Percentiles rank a stretch among this genome's conserved stretches.
These are phyloP conservation scores for Podocnemis expansa DNA, from an alignment of 2,113 vertebrate species.

Conservation along the genomic window DNA sequence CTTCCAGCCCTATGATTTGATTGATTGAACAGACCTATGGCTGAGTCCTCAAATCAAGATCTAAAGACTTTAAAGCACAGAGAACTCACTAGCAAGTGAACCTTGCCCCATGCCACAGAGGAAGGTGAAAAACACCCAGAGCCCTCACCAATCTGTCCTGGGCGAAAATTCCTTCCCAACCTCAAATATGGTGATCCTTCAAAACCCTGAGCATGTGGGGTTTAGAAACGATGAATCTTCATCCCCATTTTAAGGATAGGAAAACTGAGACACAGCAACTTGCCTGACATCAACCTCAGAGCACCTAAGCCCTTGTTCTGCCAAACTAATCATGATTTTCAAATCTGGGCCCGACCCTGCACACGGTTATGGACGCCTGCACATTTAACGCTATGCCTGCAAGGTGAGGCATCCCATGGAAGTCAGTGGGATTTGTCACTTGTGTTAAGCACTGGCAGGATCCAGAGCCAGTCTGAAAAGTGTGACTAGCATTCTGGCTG, in stretches of 20 bases:
- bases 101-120: too few species aligned
- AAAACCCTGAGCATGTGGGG: too few species aligned
- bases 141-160: too few species aligned
- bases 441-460: not conserved
- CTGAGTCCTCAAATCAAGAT: too few species aligned
- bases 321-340: not conserved
- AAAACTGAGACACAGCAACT: not conserved
- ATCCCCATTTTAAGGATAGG: not conserved
- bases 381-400: not conserved
- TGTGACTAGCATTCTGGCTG: rapidly evolving
- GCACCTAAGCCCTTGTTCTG: not conserved
- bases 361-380: not conserved
- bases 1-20: too few species aligned
- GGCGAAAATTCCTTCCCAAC: too few species aligned
- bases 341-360: not conserved
- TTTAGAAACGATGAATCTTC: not conserved
- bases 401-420: rapidly evolving
- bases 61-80: too few species aligned
- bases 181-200: too few species aligned
- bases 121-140: too few species aligned
- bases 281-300: not conserved
- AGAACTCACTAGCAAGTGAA: too few species aligned
- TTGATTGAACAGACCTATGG: too few species aligned
- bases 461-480: rapidly evolving
- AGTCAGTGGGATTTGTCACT: not conserved